Conservation (phyloP, 2,888 invertebrate genomes). For the Acleris cristana region DNA sequence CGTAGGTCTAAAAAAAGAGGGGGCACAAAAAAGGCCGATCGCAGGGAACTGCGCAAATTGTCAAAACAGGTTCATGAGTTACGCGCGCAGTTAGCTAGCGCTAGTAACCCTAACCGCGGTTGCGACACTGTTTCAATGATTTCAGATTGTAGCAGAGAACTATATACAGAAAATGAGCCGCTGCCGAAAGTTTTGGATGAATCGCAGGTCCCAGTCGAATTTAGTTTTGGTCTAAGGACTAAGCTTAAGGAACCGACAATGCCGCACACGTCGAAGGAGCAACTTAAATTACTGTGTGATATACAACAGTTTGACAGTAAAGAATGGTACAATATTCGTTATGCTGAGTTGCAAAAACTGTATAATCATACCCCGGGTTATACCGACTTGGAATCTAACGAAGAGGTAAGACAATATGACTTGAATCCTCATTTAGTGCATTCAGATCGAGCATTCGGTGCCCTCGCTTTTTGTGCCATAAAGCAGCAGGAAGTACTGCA, state of each 20-base stretch:
- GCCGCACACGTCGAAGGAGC: not conserved
- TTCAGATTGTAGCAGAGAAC: not conserved
- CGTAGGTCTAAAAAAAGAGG: not conserved
- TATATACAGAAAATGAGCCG: not conserved
- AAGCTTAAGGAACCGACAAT: slow-evolving; percentile 3
- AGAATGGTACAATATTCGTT: not conserved
- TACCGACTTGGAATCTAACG: slow-evolving; percentile 3
- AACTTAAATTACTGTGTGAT: slow-evolving; percentile 5
- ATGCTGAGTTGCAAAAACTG: not conserved
- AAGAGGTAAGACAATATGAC: slow-evolving; percentile 1
- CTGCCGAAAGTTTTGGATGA: too few species aligned
- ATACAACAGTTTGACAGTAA: not conserved
- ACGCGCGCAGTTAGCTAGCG: not conserved
- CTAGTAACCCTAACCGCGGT: not conserved
- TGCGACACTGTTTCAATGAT: not conserved
- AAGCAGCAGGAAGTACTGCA: slow-evolving; percentile 6
- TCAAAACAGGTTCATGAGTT: not conserved
- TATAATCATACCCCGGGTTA: slow-evolving; percentile 4
- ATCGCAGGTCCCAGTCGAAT: not conserved
- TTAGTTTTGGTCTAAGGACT: slow-evolving; percentile 1
- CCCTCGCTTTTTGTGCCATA: not conserved
- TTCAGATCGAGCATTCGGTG: slow-evolving; percentile 3
- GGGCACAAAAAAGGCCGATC: not conserved
- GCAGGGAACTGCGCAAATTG: not conserved
- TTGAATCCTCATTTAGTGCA: not conserved